Evolutionary conservation across 2,888 invertebrate species (phyloP).

Genomic region (Lysandra coridon): DNA sequence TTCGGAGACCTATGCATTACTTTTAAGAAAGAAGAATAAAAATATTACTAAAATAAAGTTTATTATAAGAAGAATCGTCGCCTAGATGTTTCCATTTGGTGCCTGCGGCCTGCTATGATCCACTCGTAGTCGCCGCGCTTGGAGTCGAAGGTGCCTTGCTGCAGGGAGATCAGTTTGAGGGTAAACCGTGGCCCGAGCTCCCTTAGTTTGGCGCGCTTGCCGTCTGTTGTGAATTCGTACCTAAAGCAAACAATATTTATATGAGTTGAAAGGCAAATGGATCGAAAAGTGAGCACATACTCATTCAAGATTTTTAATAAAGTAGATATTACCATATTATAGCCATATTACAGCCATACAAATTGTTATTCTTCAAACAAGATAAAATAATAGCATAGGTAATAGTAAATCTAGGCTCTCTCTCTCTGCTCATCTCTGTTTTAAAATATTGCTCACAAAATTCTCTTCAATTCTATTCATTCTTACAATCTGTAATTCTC

Average conservation of each 20-base stretch:
- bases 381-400: background rate
- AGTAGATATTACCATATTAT: no score
- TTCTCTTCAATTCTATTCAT: background rate
- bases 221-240: constrained; percentile 93
- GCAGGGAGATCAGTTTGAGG: constrained; percentile 92
- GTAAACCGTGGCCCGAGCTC: constrained; percentile 99
- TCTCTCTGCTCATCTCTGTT: background rate
- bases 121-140: constrained; percentile 98
- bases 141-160: constrained; percentile 98
- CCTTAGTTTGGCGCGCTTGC: constrained; percentile 86
- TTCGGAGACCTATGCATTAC: no score
- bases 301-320: no score
- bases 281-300: no score
- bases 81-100: constrained; percentile 96
- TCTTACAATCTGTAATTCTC: no score
- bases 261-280: no score
- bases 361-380: no score
- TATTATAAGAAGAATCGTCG: constrained; percentile 93
- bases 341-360: no score
- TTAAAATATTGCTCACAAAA: background rate
- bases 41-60: background rate
- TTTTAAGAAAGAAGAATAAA: background rate
- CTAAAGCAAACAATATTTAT: constrained; percentile 62
- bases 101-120: constrained; percentile 94
- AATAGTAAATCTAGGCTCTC: background rate